phyloP scores from a whole-genome alignment of 2,113 vertebrate species.

The Odobenus rosmarus region DNA sequence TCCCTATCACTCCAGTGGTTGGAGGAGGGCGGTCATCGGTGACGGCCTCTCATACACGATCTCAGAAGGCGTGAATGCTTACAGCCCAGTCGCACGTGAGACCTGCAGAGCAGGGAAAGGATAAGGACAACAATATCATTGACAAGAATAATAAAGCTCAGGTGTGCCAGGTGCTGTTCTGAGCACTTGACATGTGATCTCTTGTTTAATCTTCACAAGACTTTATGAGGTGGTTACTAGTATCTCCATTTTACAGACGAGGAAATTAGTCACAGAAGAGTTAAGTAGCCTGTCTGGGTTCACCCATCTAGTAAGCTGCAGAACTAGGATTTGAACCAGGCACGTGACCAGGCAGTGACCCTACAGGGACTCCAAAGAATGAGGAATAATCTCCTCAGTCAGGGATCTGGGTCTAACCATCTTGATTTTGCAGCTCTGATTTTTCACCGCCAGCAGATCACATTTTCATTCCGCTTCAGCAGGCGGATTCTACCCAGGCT shows the following conservation, averaged over 20 bases:
- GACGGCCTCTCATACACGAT: background rate
- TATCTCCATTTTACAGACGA: background rate
- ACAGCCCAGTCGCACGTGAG: background rate
- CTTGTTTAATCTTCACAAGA: background rate
- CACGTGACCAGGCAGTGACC: background rate
- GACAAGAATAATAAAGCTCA: background rate
- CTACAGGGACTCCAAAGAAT: background rate
- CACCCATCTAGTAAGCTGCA: background rate
- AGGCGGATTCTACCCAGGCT: conserved; percentile 12
- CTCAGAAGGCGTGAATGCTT: background rate
- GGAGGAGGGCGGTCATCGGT: background rate
- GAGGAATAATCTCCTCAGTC: background rate
- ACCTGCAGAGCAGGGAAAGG: background rate
- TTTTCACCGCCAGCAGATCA: background rate
- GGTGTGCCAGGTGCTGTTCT: background rate
- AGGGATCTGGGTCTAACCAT: background rate
- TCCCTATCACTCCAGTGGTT: background rate
- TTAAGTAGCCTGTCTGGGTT: background rate
- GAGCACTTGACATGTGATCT: background rate
- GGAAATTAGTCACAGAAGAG: background rate
- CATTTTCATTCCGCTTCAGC: conserved; percentile 7
- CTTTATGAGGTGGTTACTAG: background rate
- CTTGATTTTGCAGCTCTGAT: background rate
- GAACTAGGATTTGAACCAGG: background rate
- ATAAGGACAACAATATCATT: background rate